Evolutionary conservation across 1,140 invertebrate species (phyloP).

Genomic region (Pseudomyrmex gracilis): DNA sequence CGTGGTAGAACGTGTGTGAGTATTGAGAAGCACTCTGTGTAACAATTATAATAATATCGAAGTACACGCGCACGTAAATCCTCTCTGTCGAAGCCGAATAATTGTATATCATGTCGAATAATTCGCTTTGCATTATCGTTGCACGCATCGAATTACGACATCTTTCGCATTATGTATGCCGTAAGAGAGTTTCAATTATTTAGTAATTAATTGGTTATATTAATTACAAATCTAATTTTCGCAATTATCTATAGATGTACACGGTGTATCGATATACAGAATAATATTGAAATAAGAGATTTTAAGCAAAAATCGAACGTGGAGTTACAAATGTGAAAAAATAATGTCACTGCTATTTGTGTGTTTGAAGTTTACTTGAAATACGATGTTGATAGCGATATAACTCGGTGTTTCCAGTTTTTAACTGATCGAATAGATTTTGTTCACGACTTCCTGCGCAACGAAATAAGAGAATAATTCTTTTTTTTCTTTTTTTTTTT

Average conservation of each 20-base stretch:
- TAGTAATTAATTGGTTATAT: background rate
- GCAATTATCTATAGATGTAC: no score
- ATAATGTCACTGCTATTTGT: background rate
- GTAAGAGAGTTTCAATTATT: conserved; percentile 4
- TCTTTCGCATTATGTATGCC: background rate
- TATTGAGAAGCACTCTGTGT: no score
- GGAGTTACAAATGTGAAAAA: background rate
- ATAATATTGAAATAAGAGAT: no score
- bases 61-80: background rate
- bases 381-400: no score
- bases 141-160: background rate
- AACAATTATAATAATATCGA: conserved; percentile 35
- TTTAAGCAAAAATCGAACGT: background rate
- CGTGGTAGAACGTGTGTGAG: background rate
- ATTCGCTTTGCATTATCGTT: conserved; percentile 4
- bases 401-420: background rate
- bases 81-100: background rate
- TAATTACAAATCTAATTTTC: background rate
- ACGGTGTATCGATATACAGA: no score
- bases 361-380: background rate
- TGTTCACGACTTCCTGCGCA: conserved; percentile 17
- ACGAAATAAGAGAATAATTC: conserved; percentile 17
- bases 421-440: conserved; percentile 16
- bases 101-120: conserved; percentile 24
- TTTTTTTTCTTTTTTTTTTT: no score